Evolutionary conservation across 2,113 vertebrate species (phyloP).

Genomic region (Anarhynchus alexandrinus): DNA sequence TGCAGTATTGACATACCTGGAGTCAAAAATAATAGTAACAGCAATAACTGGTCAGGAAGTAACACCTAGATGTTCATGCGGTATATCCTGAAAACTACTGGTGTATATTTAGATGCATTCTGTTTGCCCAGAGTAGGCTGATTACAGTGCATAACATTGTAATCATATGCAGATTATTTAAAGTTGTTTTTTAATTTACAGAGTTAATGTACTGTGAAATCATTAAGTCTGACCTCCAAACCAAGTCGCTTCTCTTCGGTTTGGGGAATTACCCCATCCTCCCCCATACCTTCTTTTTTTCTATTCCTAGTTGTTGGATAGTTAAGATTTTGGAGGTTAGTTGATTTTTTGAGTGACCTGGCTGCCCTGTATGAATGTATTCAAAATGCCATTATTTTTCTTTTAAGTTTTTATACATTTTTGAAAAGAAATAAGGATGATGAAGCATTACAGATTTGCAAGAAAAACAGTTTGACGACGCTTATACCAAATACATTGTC

Average conservation of each 20-base stretch:
- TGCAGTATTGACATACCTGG: not conserved
- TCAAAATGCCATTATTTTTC: not conserved
- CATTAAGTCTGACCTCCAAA: constrained; percentile 33
- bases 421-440: not conserved
- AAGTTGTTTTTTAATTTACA: constrained; percentile 31
- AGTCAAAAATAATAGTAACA: not conserved
- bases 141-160: not conserved
- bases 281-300: not conserved
- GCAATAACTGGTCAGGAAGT: not conserved
- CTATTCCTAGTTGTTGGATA: not conserved
- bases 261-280: not conserved
- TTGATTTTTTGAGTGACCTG: not conserved
- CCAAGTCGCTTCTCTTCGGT: not conserved
- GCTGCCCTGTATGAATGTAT: not conserved
- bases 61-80: not conserved
- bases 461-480: not conserved
- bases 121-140: not conserved
- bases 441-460: not conserved
- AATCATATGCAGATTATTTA: constrained; percentile 36
- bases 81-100: not conserved
- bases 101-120: not conserved
- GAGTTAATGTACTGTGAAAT: not conserved
- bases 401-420: not conserved
- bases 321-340: not conserved
- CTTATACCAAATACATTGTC: not conserved